Evolutionary conservation across 2,113 vertebrate species (phyloP).

Genomic region (Oxyruncus cristatus): DNA sequence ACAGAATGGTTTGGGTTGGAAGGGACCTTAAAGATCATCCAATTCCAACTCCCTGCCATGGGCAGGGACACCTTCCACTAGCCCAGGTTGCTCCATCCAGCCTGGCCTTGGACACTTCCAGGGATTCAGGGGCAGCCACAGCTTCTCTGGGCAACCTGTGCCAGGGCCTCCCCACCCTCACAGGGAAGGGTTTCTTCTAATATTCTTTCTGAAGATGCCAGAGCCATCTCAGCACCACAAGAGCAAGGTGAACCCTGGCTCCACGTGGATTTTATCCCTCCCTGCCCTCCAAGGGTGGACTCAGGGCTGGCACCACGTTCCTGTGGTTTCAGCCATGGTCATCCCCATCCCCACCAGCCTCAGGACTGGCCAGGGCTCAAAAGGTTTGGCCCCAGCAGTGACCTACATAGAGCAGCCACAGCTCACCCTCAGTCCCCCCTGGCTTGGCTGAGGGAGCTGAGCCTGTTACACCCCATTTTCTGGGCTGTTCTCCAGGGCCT

Average conservation of each 20-base stretch:
- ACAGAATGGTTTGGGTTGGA: neutral
- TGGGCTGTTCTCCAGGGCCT: neutral
- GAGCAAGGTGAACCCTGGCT: neutral
- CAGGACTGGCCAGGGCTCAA: neutral
- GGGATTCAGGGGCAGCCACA: neutral
- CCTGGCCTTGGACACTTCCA: neutral
- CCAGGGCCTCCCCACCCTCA: rapidly evolving
- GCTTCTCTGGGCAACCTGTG: neutral
- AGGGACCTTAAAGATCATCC: rapidly evolving
- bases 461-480: neutral
- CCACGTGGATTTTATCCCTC: rapidly evolving
- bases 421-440: neutral
- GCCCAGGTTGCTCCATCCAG: neutral
- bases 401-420: neutral
- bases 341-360: rapidly evolving
- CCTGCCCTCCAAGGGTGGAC: neutral
- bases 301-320: rapidly evolving
- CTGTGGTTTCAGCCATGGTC: rapidly evolving
- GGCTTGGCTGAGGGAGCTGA: neutral
- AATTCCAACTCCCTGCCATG: no score
- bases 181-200: neutral
- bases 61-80: neutral
- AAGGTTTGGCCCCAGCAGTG: neutral
- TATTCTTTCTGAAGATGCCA: neutral
- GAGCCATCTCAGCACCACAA: rapidly evolving